Evolutionary conservation across 2,797 vertebrate species (phyloP).

Genomic region (Anguilla marmorata): DNA sequence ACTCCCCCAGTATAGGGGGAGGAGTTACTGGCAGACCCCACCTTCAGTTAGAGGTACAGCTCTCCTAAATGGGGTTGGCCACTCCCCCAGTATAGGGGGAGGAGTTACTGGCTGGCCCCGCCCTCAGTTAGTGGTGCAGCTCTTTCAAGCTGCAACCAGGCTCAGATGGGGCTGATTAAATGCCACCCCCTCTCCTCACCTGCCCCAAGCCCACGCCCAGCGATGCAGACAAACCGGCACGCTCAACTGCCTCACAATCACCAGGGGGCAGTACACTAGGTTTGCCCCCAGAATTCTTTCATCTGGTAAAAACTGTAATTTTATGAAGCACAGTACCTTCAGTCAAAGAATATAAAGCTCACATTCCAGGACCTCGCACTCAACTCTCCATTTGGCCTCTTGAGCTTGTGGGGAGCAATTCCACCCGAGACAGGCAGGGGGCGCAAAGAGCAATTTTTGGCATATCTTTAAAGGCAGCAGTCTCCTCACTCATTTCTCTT

Average conservation of each 20-base stretch:
- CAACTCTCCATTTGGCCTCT: neutral
- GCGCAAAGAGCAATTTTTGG: neutral
- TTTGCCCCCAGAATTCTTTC: neutral
- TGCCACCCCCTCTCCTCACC: neutral
- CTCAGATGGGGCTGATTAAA: neutral
- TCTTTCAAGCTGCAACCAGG: neutral
- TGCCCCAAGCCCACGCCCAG: neutral
- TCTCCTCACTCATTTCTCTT: neutral
- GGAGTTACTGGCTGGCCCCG: neutral
- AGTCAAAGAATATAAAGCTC: neutral
- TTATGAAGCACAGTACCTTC: neutral
- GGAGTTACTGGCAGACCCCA: neutral
- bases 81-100: neutral
- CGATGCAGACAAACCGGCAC: neutral
- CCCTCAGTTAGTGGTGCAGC: neutral
- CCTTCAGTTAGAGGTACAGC: neutral
- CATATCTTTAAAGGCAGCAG: constrained; percentile 15
- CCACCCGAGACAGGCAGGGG: neutral
- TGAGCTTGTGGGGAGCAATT: neutral
- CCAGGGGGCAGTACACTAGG: constrained; percentile 31
- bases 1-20: neutral
- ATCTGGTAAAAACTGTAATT: constrained; percentile 17
- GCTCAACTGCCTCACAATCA: constrained; percentile 45
- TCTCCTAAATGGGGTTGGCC: neutral
- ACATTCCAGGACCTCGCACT: neutral